Percentiles rank a stretch among this genome's conserved stretches.
Evolutionary conservation across 2,113 vertebrate genomes (phyloP).

Genomic region (Hippocampus zosterae): DNA sequence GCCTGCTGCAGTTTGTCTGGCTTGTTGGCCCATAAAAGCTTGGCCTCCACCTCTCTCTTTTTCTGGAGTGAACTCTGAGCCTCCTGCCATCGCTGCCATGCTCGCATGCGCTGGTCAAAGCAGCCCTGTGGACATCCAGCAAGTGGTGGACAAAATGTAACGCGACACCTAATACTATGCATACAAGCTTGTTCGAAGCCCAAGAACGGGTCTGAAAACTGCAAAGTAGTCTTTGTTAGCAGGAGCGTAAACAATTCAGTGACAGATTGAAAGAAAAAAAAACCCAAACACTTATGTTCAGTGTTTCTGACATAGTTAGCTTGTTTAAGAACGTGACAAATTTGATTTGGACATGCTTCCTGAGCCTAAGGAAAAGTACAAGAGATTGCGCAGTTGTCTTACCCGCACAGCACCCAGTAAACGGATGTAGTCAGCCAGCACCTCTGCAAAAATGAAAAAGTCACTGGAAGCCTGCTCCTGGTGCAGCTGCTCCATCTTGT

Average conservation of each 20-base stretch:
- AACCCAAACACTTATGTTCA: background rate
- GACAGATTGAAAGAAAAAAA: background rate
- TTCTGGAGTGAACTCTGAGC: slow-evolving; percentile 88
- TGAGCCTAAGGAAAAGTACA: background rate
- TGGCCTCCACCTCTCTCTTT: slow-evolving; percentile 90
- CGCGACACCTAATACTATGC: background rate
- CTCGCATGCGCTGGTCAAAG: slow-evolving; percentile 92
- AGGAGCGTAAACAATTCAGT: background rate
- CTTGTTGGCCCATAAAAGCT: slow-evolving; percentile 94
- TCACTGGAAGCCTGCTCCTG: slow-evolving; percentile 90
- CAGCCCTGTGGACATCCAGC: slow-evolving; percentile 71
- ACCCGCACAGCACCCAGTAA: slow-evolving; percentile 81
- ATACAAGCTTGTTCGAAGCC: background rate
- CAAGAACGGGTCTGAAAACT: background rate
- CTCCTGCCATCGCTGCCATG: slow-evolving; percentile 96
- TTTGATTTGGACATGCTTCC: background rate
- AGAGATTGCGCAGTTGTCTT: slow-evolving; percentile 6
- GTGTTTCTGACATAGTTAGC: background rate
- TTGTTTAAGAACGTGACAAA: background rate
- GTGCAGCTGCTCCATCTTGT: slow-evolving; percentile 93
- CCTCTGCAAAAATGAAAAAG: slow-evolving; percentile 88
- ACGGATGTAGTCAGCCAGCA: slow-evolving; percentile 90
- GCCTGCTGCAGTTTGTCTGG: slow-evolving; percentile 94
- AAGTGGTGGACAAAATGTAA: slow-evolving; percentile 3
- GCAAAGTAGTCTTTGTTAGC: background rate